Base-by-base conservation (phyloP, 2,888 invertebrate species). In the Protophormia terraenovae region DNA sequence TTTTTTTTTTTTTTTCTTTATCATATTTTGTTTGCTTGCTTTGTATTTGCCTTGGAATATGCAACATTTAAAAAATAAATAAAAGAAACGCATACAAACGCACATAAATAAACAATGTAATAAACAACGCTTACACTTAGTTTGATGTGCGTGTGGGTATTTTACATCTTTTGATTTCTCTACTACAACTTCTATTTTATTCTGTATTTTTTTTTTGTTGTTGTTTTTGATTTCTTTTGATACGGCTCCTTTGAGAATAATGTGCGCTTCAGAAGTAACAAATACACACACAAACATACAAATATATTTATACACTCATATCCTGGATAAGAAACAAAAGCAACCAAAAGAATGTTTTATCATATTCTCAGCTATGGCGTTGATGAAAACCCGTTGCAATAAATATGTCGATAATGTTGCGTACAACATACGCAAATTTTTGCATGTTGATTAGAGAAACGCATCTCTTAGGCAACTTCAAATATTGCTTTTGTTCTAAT, bases 381-480 rank as follows among this genome's bases (percentile, higher is more conserved):
- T 32, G 35, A 24, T 22, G n/a, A 4, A 64, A 47, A 67, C 45
- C n/a, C n/a, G 35, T 14, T 62, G 50, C 53, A 41, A 81, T 53
- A 62, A 81, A 81, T 81, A 38, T 75, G 76, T 76, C 76, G 62
- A 76, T 82, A 71, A 76, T 64, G 5, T 64, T 82, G 69, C 69
- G 62, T 76, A 58, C 73, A 60, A 50, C 78, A 35, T n/a, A 62
- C 35, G 47, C 69, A 22, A 69, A 38, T 50, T 50, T n/a, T n/a
- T 62, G 12, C 38, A 19, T 22, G 32, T 73, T 66, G 80, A 73
- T 80, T 80, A 73, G 55, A 73, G 66, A 80, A 73, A 80, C 58
- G 45, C 32, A 35, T 45, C 24, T 64, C 24, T 66, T 35, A 10
- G 2, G 14, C 1, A 72, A 45, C 24, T 64, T 55, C 29, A 64